phyloP scores from a whole-genome alignment of 2,113 vertebrate species.

The Phyllostomus hastatus region DNA sequence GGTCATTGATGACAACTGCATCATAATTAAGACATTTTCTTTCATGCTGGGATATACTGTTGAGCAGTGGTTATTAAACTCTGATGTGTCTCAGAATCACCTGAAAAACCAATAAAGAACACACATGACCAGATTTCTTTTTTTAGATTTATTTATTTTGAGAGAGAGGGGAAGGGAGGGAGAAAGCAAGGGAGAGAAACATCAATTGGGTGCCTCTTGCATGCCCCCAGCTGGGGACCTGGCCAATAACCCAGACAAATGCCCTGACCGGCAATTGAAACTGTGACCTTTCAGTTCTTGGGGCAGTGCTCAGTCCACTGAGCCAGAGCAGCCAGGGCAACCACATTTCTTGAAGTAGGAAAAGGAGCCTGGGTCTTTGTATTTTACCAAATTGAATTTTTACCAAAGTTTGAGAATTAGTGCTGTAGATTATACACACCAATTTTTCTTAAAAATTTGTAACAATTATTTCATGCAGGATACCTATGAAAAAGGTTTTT shows the following conservation, averaged over 20 bases:
- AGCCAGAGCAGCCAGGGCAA: too few relatives aligned
- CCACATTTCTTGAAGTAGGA: background rate
- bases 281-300: too few relatives aligned
- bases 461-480: background rate
- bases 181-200: too few relatives aligned
- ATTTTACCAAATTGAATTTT: background rate
- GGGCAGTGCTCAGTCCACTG: too few relatives aligned
- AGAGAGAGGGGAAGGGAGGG: too few relatives aligned
- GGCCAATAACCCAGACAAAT: too few relatives aligned
- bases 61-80: background rate
- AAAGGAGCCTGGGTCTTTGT: background rate
- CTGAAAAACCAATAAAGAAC: background rate
- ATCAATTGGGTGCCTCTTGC: too few relatives aligned
- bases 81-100: background rate
- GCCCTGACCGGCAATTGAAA: too few relatives aligned
- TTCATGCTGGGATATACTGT: background rate
- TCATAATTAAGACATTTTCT: background rate
- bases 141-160: too few relatives aligned
- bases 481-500: background rate
- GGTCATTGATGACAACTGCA: slow-evolving; percentile 44
- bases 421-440: background rate
- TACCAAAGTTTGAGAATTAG: background rate
- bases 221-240: too few relatives aligned
- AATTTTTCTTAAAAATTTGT: background rate
- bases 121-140: background rate